Conservation (phyloP, 92 coral and sea anemone genomes). For the Desmophyllum pertusum region DNA sequence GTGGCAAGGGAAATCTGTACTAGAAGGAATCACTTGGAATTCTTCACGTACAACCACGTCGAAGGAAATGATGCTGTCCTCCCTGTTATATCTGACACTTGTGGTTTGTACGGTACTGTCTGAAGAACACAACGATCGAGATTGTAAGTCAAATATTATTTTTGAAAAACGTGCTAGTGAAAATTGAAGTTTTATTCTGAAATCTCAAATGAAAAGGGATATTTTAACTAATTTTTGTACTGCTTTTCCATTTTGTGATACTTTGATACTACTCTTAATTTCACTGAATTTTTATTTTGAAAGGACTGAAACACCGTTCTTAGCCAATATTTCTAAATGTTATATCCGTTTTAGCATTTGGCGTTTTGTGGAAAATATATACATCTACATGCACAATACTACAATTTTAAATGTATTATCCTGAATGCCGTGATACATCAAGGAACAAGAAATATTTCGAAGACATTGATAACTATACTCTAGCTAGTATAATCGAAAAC, state of each 20-base stretch:
- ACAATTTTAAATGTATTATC: background rate
- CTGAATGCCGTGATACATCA: no score
- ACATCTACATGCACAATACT: background rate
- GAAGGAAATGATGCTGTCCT: background rate
- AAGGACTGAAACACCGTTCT: no score
- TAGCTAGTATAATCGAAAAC: no score
- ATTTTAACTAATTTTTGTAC: background rate
- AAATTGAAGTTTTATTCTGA: background rate
- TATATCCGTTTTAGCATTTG: background rate
- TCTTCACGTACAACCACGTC: background rate
- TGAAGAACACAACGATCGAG: constrained; percentile 4
- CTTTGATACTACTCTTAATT: no score
- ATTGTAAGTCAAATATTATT: constrained; percentile 22
- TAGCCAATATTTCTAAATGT: background rate
- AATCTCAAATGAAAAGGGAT: background rate
- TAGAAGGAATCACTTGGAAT: no score
- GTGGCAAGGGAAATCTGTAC: background rate
- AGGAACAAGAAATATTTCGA: no score
- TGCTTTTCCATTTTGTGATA: background rate
- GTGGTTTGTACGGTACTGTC: background rate
- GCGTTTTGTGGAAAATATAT: background rate
- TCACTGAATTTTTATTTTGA: no score
- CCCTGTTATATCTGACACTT: background rate
- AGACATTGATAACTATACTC: no score
- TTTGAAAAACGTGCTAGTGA: constrained; percentile 10